Conservation (phyloP, 2,113 vertebrate genomes). For the Perognathus longimembris region DNA sequence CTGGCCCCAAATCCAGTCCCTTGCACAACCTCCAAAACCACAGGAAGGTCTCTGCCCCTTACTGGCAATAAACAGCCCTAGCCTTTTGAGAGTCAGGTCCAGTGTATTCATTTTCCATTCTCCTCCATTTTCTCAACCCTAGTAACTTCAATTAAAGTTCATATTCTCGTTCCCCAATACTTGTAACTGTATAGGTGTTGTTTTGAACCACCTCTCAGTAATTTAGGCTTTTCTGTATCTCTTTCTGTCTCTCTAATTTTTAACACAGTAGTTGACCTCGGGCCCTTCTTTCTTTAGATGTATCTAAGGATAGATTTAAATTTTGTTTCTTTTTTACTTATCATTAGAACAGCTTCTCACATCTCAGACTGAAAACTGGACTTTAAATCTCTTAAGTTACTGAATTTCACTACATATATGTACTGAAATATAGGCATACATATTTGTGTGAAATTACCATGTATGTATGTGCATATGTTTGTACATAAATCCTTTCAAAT, state of each 20-base stretch:
- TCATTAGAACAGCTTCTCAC: background rate
- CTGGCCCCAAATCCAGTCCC: no score
- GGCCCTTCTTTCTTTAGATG: background rate
- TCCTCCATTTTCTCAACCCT: no score
- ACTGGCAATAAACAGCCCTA: no score
- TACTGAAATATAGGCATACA: no score
- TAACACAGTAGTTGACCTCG: background rate
- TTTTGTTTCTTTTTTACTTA: conserved; percentile 4
- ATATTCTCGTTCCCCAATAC: background rate
- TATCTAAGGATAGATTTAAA: background rate
- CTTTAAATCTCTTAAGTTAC: background rate
- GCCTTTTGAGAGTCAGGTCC: no score
- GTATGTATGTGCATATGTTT: background rate
- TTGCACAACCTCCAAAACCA: no score
- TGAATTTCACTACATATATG: background rate
- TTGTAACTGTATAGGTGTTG: background rate
- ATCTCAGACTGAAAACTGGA: background rate
- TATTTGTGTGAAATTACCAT: no score
- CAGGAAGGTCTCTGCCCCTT: no score
- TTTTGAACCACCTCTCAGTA: background rate
- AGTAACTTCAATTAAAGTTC: background rate
- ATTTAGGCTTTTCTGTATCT: background rate
- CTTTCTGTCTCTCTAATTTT: background rate
- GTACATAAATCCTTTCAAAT: no score
- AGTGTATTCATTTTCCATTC: no score